Base-by-base conservation (phyloP, 1,140 invertebrate genomes). In the Pissodes strobi region DNA sequence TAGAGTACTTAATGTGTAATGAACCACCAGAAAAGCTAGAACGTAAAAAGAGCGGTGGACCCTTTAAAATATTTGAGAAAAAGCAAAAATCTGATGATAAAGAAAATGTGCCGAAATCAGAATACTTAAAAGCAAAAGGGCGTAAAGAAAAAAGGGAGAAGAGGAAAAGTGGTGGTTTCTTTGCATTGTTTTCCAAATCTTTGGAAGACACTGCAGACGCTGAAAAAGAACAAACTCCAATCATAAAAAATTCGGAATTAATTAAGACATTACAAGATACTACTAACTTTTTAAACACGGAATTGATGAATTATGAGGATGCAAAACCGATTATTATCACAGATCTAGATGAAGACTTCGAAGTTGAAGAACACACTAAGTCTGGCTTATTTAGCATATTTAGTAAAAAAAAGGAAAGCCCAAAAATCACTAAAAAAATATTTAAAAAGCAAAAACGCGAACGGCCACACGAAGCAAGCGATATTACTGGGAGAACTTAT, bases 301-400 rank as follows among this genome's bases (percentile, higher is more conserved):
- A 74, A 61, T 21, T 73, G 8, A 55, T 65, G 41, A 68, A 67
- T 25, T 71, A 69, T 25, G 70, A 74, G 56, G 69, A 71, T 66
- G 65, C 46, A 15, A 68, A 66, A 66, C 41, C 48, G 2, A 30
- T 66, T 8, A 39, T 67, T 6, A 51, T 63, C 9, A 71, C 67
- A n/a, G 68, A 69, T 38, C 58, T 71, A 9, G 68, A 67, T 38
- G 60, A 66, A 63, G 65, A 69, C 19, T 12, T 53, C 2, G 60
- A 59, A 30, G 23, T 37, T 0, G 58, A 41, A 43, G 60, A 66
- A 41, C 52, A 59, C 8, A 64, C 57, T 5, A 64, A 65, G 41
- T 66, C 68, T 6, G 64, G 68, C n/a, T 22, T 69, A 19, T 73
- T 73, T 51, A 58, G 65, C 37, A 62, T 73, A 12, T 73, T 73